These are phyloP conservation scores for Lycaon pictus DNA, from an alignment of 2,113 vertebrate genomes.

Conservation along the genomic window DNA sequence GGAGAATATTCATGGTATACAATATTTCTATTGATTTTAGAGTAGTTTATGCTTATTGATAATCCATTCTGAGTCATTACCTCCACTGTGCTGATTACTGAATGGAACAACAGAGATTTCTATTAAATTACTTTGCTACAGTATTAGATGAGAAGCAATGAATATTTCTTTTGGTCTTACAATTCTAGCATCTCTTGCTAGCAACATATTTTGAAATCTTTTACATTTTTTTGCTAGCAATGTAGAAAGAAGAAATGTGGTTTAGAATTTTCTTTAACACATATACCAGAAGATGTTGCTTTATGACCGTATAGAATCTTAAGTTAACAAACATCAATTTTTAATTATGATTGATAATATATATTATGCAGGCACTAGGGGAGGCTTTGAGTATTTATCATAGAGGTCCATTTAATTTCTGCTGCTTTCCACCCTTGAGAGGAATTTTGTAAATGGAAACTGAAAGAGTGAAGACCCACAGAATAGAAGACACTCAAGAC, in stretches of 20 bases:
- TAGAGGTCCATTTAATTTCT: neutral
- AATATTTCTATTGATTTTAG: slow-evolving; percentile 46
- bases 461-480: neutral
- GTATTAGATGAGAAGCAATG: neutral
- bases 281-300: neutral
- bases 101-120: neutral
- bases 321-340: neutral
- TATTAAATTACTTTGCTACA: neutral
- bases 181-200: neutral
- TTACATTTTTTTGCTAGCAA: neutral
- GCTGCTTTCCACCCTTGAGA: neutral
- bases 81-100: neutral
- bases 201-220: neutral
- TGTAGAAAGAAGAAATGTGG: neutral
- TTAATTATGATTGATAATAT: neutral
- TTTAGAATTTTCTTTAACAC: slow-evolving; percentile 17
- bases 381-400: neutral
- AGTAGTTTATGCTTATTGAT: neutral
- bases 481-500: slow-evolving; percentile 1
- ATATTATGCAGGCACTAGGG: neutral
- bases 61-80: neutral
- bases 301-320: neutral
- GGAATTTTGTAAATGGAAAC: neutral
- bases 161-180: neutral
- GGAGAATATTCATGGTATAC: neutral